Base-by-base conservation (phyloP, 2,797 vertebrate species). In the Hippoglossus hippoglossus region DNA sequence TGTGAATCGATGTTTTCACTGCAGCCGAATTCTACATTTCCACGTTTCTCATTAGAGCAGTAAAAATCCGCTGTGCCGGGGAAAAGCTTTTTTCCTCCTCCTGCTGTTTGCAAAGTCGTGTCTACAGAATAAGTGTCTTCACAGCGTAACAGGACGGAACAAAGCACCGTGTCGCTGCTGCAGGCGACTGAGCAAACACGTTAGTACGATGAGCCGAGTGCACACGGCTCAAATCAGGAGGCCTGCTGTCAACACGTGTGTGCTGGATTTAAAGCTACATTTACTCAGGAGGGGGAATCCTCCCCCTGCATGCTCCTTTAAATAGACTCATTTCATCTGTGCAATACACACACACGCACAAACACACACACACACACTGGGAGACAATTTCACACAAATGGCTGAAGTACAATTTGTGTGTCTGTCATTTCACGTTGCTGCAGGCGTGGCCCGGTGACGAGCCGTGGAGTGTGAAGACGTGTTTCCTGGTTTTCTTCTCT, bases 171-270 rank as follows among this genome's bases (percentile, higher is more conserved):
- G 60, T 62, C 68, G 36, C 13, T 34, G 64, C 75, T 51, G 67
- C 60, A 9, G 82, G 73, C 67, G 61, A 74, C 52, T 68, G 39
- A 65, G 63, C 65, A 61, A 79, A 76, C 49, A 46, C 15, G 6
- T 18, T 2, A 16, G 3, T 5, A 51, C 21, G 12, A 51, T 13
- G 50, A 52, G 50, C 5, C 11, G 21, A 25, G 9, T 24, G 50
- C 0, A 5, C 50, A 52, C 46, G 16, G 11, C 12, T 11, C 4
- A 11, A 11, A 39, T 15, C 3, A 39, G 36, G 41, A 44, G 15
- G 19, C 46, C 46, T 5, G 46, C 46, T 49, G 47, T 10, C 47
- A 49, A 21, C 47, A 49, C 6, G 41, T 7, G 15, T 44, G 15
- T 18, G 15, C 2, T 15, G 6, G 41, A 18, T 44, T 18, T 18